Conservation (phyloP, 2,888 invertebrate genomes). For the Clistopyga incitator region DNA sequence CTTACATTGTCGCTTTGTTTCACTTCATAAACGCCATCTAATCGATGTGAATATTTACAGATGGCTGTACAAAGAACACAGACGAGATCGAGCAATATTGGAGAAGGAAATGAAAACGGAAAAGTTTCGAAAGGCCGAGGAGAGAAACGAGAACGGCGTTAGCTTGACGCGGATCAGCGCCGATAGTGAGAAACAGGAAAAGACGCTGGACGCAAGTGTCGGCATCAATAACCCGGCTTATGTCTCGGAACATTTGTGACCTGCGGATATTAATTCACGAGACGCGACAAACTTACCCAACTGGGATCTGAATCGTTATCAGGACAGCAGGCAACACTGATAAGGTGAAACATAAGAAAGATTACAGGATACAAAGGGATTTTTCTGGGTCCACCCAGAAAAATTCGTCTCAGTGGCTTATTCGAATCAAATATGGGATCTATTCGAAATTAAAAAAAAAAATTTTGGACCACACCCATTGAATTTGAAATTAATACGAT, state of each 20-base stretch:
- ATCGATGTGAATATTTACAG: conserved; percentile 83
- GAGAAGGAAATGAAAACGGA: conserved; percentile 73
- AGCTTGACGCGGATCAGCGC: conserved; percentile 69
- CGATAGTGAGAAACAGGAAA: conserved; percentile 69
- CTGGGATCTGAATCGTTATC: conserved; percentile 49
- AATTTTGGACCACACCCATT: too few relatives aligned
- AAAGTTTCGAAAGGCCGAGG: conserved; percentile 79
- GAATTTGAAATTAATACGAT: too few relatives aligned
- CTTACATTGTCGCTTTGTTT: not conserved
- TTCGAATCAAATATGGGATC: too few relatives aligned
- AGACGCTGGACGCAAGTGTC: conserved; percentile 84
- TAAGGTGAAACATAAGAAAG: conserved; percentile 37
- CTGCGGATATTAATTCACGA: conserved; percentile 36
- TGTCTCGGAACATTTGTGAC: conserved; percentile 80
- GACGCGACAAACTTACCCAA: conserved; percentile 62
- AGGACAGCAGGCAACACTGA: conserved; percentile 27
- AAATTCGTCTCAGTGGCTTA: too few relatives aligned
- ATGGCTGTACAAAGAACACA: conserved; percentile 90
- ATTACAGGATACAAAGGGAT: not conserved
- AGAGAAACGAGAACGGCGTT: conserved; percentile 80
- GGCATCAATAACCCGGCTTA: conserved; percentile 84
- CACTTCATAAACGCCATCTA: not conserved
- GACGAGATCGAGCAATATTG: conserved; percentile 84
- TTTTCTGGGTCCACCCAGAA: not conserved
- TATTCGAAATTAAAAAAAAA: too few relatives aligned